Evolutionary conservation across 2,797 vertebrate genomes (phyloP), one percentile per base, ranked within the genome.

Genomic region (Tolypeutes matacus): DNA sequence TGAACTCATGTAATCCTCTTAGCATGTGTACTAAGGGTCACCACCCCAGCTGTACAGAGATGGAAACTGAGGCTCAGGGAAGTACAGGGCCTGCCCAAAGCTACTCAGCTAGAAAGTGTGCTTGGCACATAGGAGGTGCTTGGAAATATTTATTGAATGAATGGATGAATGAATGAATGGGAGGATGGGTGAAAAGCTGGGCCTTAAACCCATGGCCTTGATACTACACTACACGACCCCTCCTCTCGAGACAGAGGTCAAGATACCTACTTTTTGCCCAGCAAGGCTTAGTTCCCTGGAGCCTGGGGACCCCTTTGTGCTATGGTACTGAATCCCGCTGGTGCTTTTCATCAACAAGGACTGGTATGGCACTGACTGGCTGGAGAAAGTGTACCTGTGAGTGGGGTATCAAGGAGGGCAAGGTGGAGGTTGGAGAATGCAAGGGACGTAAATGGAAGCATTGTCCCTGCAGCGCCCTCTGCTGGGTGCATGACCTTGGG

Each of bases 21-120:
- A 6, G 23, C 21, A 14, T 29, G n/a, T 25, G 29, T 0, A 29
- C 6, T 51, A 14, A 70, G 69, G 53, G 46, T 51, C 89, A 8
- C 80, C 23, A 2, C 23, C 64, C 58, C n/a, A 18, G 3, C 76
- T 65, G 64, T 18, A 27, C 15, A 49, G 46, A 78, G 29, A 13
- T 78, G 31, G 94, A 86, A 76, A 72, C 64, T 51, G 92, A 67
- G 91, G 83, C 53, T 80, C 70, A 29, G 42, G 60, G 72, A 70
- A 80, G 18, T 2, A 7, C 3, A 4, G 12, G 65, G 46, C 23
- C 49, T 46, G 7, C 49, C 42, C 34, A 13, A 82, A 86, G 60
- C 56, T 23, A 7, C 83, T 78, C 70, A n/a, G n/a, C 64, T 58
- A 76, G 76, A 75, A 82, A 31, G 8, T 14, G 36, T 11, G 20